Percentiles rank a stretch among this genome's conserved stretches.
These are phyloP conservation scores for Philereme transversata DNA, from an alignment of 2,888 invertebrate species.

Conservation along the genomic window DNA sequence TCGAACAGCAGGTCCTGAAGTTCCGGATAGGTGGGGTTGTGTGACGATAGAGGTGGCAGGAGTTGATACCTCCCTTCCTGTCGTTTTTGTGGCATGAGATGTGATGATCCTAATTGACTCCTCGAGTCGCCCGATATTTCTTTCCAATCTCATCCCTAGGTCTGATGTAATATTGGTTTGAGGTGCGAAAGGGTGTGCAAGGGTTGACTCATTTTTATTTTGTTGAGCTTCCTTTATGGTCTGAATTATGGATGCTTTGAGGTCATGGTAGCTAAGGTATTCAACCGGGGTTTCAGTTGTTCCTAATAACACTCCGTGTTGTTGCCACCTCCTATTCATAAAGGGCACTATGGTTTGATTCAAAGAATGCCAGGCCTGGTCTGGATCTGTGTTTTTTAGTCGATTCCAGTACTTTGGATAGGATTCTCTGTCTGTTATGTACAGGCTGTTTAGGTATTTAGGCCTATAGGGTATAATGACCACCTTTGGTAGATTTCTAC, in stretches of 20 bases:
- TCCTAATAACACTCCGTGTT: not conserved
- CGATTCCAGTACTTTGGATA: too few species aligned
- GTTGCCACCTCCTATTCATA: slow-evolving; percentile 11
- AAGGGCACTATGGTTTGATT: slow-evolving; percentile 20
- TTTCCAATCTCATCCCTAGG: slow-evolving; percentile 2
- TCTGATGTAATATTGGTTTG: not conserved
- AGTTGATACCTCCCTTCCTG: slow-evolving; percentile 8
- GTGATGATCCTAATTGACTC: slow-evolving; percentile 2
- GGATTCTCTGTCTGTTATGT: too few species aligned
- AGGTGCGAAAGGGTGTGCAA: too few species aligned
- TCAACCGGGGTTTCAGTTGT: slow-evolving; percentile 5
- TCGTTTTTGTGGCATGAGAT: slow-evolving; percentile 5
- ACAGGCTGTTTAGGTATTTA: slow-evolving; percentile 2
- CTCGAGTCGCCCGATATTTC: not conserved
- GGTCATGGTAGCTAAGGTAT: not conserved
- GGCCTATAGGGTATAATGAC: too few species aligned
- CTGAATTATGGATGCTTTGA: slow-evolving; percentile 5
- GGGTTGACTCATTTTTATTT: not conserved
- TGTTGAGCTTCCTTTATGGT: not conserved
- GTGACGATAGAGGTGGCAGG: not conserved
- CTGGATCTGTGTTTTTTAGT: too few species aligned
- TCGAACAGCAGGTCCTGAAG: not conserved
- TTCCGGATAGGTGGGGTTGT: slow-evolving; percentile 3
- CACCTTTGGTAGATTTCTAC: too few species aligned
- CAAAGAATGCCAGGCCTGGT: too few species aligned